phyloP scores from a whole-genome alignment of 2,797 vertebrate genomes.

The Podargus strigoides region DNA sequence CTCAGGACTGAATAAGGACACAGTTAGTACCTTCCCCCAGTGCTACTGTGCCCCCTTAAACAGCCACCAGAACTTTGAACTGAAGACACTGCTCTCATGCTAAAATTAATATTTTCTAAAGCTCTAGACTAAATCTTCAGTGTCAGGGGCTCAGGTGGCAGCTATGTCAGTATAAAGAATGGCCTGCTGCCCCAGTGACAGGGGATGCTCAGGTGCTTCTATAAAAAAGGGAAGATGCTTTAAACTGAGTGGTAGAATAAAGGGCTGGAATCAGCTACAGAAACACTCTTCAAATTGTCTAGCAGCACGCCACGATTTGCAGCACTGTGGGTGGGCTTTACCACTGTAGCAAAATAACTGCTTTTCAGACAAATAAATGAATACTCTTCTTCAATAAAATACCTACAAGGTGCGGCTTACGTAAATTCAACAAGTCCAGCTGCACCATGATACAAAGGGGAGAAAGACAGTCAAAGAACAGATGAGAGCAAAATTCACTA shows the following conservation, averaged over 20 bases:
- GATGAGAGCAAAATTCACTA: not conserved
- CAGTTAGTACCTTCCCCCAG: not conserved
- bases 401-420: not conserved
- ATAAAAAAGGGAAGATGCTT: constrained; percentile 4
- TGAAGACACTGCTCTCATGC: not conserved
- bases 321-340: not conserved
- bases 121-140: not conserved
- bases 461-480: not conserved
- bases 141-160: constrained; percentile 41
- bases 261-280: not conserved
- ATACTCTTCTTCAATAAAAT: not conserved
- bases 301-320: not conserved
- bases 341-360: not conserved
- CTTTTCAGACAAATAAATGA: not conserved
- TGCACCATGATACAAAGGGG: not conserved
- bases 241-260: not conserved
- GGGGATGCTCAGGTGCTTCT: not conserved
- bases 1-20: not conserved
- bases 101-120: constrained; percentile 8
- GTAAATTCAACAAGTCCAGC: not conserved
- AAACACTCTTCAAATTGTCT: not conserved
- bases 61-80: not conserved
- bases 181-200: not conserved
- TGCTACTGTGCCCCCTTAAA: not conserved
- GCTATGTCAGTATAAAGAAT: not conserved